These are phyloP conservation scores for Planococcus citri DNA, from an alignment of 1,140 invertebrate species.

Conservation along the genomic window DNA sequence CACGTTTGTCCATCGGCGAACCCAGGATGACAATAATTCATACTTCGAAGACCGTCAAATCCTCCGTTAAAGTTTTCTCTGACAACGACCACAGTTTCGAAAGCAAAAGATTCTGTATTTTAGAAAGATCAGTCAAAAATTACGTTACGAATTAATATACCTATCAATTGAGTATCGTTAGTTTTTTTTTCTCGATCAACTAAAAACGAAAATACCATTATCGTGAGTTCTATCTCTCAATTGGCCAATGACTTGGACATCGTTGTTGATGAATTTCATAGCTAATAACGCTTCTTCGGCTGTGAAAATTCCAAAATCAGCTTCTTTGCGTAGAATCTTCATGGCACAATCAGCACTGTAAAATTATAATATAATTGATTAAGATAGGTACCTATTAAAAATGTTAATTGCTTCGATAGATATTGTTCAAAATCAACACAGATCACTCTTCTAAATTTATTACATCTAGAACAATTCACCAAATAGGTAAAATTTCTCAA, in stretches of 20 bases:
- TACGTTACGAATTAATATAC: too few relatives aligned
- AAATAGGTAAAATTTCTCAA: neutral
- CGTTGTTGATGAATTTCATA: constrained; percentile 35
- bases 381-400: neutral
- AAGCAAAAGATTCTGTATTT: constrained; percentile 39
- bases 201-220: constrained; percentile 28
- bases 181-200: too few relatives aligned
- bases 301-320: constrained; percentile 42
- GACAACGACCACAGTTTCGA: constrained; percentile 45
- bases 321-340: constrained; percentile 35
- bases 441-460: neutral
- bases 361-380: neutral
- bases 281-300: constrained; percentile 42
- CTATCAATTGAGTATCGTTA: too few relatives aligned
- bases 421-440: neutral
- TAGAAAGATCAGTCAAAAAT: too few relatives aligned
- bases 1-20: constrained; percentile 39
- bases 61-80: constrained; percentile 31
- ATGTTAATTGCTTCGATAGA: neutral
- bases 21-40: constrained; percentile 49
- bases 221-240: constrained; percentile 35
- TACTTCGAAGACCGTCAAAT: constrained; percentile 36
- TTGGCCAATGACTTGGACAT: constrained; percentile 36
- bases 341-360: constrained; percentile 41
- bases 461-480: constrained; percentile 2